Base-by-base conservation (phyloP, 2,888 invertebrate genomes). In the Ormyrus labotus region DNA sequence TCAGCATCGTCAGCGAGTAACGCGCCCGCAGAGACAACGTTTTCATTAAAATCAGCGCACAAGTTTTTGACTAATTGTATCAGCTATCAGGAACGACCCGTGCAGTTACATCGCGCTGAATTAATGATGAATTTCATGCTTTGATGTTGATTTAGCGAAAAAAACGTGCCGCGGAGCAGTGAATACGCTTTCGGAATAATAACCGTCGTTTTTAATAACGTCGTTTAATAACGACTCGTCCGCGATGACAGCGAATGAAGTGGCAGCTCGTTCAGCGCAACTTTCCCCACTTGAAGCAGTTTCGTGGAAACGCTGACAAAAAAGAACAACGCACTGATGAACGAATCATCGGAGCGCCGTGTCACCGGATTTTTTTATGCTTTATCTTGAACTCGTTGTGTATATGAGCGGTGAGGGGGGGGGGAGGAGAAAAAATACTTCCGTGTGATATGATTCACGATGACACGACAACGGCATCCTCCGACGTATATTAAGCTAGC, bases 391-490 rank as follows among this genome's bases (percentile, higher is more conserved):
- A 19, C 19, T 19, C 47, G 51, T 6, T 19, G 19, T 19, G 8
- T 6, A 34, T 2, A 60, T 19, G 51, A 51, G 70, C 6, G 45
- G 65, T 2, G 6, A 7, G 19, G 34, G 53, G 9, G 19, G 19
- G 19, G 19, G 67, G 19, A n/a, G 55, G 47, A 58, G n/a, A 61
- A 68, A 78, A 61, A 50, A 78, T 63, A 63, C 57, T 61, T 68
- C 47, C 57, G 73, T 57, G 51, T 58, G 64, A 70, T 58, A 65
- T 77, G 77, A 77, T 19, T 77, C 77, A 77, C 51, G 67, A 61
- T 19, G 19, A 19, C 67, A n/a, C 34, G 73, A 47, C 55, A 55
- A 13, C 60, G 60, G 65, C 80, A 70, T 65, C 57, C 74, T 65
- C 60, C 11, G 48, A 19, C n/a, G 19, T 19, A 19, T 19, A 19